A percentile compares a stretch with the other conserved stretches of the same genome.
These are phyloP conservation scores for Lepus townsendii DNA, from an alignment of 2,797 vertebrate genomes.

Conservation along the genomic window DNA sequence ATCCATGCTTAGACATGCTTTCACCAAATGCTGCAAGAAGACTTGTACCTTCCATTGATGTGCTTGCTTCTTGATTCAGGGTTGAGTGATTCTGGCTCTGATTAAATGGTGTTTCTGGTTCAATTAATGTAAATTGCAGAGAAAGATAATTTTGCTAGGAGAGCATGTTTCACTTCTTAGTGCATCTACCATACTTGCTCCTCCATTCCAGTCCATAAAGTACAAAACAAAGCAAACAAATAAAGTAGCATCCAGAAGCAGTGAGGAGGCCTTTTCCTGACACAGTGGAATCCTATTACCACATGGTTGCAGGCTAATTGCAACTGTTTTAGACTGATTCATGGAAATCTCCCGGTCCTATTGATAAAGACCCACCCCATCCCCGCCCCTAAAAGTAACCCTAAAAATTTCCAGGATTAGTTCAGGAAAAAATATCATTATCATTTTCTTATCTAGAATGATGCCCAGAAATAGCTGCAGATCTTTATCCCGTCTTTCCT, in stretches of 20 bases:
- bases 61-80: not conserved
- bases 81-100: not conserved
- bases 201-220: not conserved
- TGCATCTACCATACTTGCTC: not conserved
- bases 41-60: not conserved
- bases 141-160: not conserved
- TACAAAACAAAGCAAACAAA: not conserved
- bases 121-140: not conserved
- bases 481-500: slow-evolving; percentile 55
- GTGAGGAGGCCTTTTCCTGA: not conserved
- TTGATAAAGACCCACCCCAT: not conserved
- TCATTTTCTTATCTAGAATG: slow-evolving; percentile 9
- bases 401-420: not conserved
- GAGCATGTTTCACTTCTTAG: slow-evolving; percentile 30
- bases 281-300: not conserved
- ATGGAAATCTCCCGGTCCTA: not conserved
- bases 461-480: slow-evolving; percentile 21
- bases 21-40: not conserved
- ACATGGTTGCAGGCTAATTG: not conserved
- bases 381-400: not conserved
- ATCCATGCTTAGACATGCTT: not conserved
- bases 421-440: slow-evolving; percentile 3
- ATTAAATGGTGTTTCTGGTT: slow-evolving; percentile 5
- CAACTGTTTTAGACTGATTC: not conserved
- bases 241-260: not conserved